Evolutionary conservation across 2,113 vertebrate species (phyloP).

Genomic region (Gracilinanus agilis): DNA sequence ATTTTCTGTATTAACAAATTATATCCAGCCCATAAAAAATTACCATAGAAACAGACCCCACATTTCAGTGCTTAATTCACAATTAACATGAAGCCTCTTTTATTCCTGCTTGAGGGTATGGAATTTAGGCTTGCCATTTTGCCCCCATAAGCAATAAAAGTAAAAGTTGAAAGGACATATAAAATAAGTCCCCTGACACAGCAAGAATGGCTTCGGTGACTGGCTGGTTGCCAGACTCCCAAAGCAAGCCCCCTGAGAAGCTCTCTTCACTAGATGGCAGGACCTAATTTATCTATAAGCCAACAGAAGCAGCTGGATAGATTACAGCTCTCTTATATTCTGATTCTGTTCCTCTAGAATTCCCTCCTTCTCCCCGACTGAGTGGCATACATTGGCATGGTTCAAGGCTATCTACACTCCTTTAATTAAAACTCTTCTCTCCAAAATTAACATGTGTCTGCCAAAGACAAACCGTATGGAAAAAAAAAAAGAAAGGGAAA

Average conservation of each 20-base stretch:
- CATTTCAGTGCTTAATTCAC: neutral
- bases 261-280: slow-evolving; percentile 16
- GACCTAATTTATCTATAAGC: slow-evolving; percentile 17
- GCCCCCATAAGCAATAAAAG: slow-evolving; percentile 47
- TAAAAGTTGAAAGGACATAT: slow-evolving; percentile 33
- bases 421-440: slow-evolving; percentile 65
- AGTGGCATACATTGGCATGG: slow-evolving; percentile 4
- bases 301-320: slow-evolving; percentile 48
- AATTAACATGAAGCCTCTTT: slow-evolving; percentile 33
- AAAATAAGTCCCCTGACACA: slow-evolving; percentile 8
- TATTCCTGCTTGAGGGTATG: slow-evolving; percentile 7
- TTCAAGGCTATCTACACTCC: slow-evolving; percentile 45
- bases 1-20: neutral
- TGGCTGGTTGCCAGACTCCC: slow-evolving; percentile 17
- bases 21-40: neutral
- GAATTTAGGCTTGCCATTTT: slow-evolving; percentile 11
- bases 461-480: slow-evolving; percentile 27
- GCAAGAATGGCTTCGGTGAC: neutral
- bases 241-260: slow-evolving; percentile 51
- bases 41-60: slow-evolving; percentile 12
- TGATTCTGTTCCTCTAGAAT: slow-evolving; percentile 37
- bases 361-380: slow-evolving; percentile 46
- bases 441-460: slow-evolving; percentile 51
- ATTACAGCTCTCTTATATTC: slow-evolving; percentile 9
- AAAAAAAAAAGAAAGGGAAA: slow-evolving; percentile 12